These are phyloP conservation scores for Atractosteus spatula DNA, from an alignment of 2,113 vertebrate genomes.

Conservation along the genomic window DNA sequence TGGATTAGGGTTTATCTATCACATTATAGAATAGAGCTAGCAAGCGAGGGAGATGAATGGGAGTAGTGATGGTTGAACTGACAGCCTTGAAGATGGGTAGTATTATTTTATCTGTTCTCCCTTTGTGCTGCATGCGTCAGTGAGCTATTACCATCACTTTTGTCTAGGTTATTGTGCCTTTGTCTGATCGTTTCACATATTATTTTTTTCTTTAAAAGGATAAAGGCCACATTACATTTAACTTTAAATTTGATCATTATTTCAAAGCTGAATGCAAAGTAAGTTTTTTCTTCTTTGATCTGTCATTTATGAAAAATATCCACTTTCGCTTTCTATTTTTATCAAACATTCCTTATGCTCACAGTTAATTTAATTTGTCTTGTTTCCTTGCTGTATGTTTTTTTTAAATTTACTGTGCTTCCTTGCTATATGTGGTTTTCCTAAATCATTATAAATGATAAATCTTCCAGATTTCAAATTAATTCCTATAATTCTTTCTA, in stretches of 20 bases:
- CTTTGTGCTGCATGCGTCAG: constrained; percentile 51
- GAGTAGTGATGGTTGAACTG: constrained; percentile 60
- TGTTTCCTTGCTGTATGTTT: too few relatives aligned
- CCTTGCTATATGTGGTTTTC: not conserved
- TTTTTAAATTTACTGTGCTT: too few relatives aligned
- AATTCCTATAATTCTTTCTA: too few relatives aligned
- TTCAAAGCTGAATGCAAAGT: too few relatives aligned
- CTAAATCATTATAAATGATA: too few relatives aligned
- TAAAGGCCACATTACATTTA: constrained; percentile 13
- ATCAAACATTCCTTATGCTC: too few relatives aligned
- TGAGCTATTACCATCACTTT: constrained; percentile 16
- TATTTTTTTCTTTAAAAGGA: not conserved
- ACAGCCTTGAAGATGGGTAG: constrained; percentile 62
- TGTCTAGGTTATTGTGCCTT: not conserved
- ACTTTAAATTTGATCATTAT: not conserved
- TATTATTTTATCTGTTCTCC: constrained; percentile 59
- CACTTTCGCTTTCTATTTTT: too few relatives aligned
- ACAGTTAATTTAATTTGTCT: too few relatives aligned
- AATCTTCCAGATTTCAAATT: too few relatives aligned
- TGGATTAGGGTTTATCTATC: constrained; percentile 60
- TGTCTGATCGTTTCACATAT: not conserved
- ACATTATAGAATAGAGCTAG: constrained; percentile 59
- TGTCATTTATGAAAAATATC: too few relatives aligned
- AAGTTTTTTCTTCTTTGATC: too few relatives aligned
- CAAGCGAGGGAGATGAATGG: constrained; percentile 59